Conservation (phyloP, 2,113 vertebrate species). For the Ellobius talpinus region DNA sequence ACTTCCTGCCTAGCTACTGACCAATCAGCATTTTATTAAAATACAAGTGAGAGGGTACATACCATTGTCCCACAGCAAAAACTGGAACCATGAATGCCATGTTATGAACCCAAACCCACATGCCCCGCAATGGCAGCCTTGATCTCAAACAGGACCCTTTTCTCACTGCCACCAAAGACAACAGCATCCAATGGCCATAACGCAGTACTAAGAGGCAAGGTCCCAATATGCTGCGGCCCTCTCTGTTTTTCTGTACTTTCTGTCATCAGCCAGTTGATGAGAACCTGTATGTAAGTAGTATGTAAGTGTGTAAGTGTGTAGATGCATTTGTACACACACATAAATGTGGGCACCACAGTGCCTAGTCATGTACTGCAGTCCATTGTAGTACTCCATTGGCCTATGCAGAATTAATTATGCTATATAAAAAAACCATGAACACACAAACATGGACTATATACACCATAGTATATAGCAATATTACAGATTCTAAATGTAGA, state of each 20-base stretch:
- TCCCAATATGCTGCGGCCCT: fast-evolving
- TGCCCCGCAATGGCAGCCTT: too few relatives aligned
- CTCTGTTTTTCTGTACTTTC: neutral
- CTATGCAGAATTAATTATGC: neutral
- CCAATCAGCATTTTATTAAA: too few relatives aligned
- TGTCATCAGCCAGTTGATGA: neutral
- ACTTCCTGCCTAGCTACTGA: too few relatives aligned
- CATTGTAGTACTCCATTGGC: fast-evolving
- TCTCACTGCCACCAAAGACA: fast-evolving
- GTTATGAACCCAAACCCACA: neutral
- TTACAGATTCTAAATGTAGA: neutral
- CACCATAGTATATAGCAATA: neutral
- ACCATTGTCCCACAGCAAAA: too few relatives aligned
- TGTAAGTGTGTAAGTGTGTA: too few relatives aligned
- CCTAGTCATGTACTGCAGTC: fast-evolving
- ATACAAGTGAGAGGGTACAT: too few relatives aligned
- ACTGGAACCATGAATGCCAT: too few relatives aligned
- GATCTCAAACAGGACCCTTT: neutral
- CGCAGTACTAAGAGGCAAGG: neutral
- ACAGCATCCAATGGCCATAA: too few relatives aligned
- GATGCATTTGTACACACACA: neutral
- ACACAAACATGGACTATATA: neutral
- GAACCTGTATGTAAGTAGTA: fast-evolving
- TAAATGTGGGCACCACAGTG: too few relatives aligned
- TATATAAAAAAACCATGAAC: fast-evolving